Conservation (phyloP, 2,888 invertebrate species). For the Junonia oenone region DNA sequence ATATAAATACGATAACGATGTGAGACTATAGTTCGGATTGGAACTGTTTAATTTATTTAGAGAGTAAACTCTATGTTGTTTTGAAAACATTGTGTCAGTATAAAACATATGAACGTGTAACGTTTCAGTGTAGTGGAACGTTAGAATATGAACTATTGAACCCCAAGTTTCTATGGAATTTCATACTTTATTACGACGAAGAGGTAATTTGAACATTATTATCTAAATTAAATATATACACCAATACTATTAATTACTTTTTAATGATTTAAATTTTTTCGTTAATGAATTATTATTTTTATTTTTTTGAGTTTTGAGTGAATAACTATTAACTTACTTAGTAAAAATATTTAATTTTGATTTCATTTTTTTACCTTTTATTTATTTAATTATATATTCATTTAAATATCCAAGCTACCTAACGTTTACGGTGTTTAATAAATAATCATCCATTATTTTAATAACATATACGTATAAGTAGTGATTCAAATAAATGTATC, state of each 20-base stretch:
- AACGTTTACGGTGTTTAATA: too few species aligned
- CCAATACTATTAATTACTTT: not conserved
- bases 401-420: too few species aligned
- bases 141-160: conserved; percentile 50
- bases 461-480: too few species aligned
- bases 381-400: too few species aligned
- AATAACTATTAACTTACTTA: too few species aligned
- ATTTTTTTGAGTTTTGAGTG: too few species aligned
- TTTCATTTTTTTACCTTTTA: too few species aligned
- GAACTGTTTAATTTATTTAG: conserved; percentile 17
- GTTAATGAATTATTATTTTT: too few species aligned
- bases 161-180: conserved; percentile 54
- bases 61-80: conserved; percentile 24
- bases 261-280: too few species aligned
- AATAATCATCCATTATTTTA: too few species aligned
- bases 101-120: conserved; percentile 33
- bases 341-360: too few species aligned
- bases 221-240: not conserved
- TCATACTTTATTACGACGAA: conserved; percentile 36
- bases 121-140: conserved; percentile 54
- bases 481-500: too few species aligned
- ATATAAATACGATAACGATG: conserved; percentile 26
- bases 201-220: conserved; percentile 38
- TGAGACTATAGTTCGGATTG: conserved; percentile 16
- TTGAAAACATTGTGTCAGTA: conserved; percentile 21